Conservation (phyloP, 1,140 invertebrate species). For the Glossosoma conforme region DNA sequence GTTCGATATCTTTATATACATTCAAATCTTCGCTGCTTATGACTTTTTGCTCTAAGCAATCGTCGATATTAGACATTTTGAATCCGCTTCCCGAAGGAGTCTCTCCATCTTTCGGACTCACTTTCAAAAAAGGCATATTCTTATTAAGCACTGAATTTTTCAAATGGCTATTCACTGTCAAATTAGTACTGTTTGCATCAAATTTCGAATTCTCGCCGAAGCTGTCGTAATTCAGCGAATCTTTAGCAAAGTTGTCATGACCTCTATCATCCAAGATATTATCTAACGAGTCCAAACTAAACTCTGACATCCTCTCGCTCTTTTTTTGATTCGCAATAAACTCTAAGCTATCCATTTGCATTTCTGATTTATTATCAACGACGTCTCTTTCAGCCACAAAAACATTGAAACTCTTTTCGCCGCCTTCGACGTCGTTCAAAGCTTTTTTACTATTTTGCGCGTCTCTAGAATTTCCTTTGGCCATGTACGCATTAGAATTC, state of each 20-base stretch:
- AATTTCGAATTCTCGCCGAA: slow-evolving; percentile 26
- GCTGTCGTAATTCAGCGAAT: slow-evolving; percentile 36
- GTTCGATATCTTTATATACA: slow-evolving; percentile 58
- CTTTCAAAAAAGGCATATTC: slow-evolving; percentile 30
- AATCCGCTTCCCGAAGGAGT: slow-evolving; percentile 16
- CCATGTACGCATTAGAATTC: slow-evolving; percentile 32
- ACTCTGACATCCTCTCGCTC: slow-evolving; percentile 42
- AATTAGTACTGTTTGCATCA: slow-evolving; percentile 25
- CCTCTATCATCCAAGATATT: slow-evolving; percentile 40
- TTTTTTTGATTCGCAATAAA: slow-evolving; percentile 49
- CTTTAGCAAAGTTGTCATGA: slow-evolving; percentile 44
- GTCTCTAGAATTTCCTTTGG: slow-evolving; percentile 5
- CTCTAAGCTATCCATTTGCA: slow-evolving; percentile 55
- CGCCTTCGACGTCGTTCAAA: slow-evolving; percentile 32
- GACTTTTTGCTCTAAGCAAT: slow-evolving; percentile 32
- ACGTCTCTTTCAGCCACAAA: slow-evolving; percentile 55
- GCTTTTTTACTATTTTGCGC: slow-evolving; percentile 6
- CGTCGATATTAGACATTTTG: slow-evolving; percentile 33
- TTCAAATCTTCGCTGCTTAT: slow-evolving; percentile 38
- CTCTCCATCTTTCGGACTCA: slow-evolving; percentile 16
- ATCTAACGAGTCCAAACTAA: slow-evolving; percentile 49
- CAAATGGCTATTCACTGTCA: slow-evolving; percentile 23
- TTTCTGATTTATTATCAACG: slow-evolving; percentile 53
- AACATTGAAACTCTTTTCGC: slow-evolving; percentile 53
- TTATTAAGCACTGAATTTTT: slow-evolving; percentile 26